Evolutionary conservation across 2,888 invertebrate genomes (phyloP), one percentile per base, ranked within the genome.

Genomic region (Pollenia angustigena): DNA sequence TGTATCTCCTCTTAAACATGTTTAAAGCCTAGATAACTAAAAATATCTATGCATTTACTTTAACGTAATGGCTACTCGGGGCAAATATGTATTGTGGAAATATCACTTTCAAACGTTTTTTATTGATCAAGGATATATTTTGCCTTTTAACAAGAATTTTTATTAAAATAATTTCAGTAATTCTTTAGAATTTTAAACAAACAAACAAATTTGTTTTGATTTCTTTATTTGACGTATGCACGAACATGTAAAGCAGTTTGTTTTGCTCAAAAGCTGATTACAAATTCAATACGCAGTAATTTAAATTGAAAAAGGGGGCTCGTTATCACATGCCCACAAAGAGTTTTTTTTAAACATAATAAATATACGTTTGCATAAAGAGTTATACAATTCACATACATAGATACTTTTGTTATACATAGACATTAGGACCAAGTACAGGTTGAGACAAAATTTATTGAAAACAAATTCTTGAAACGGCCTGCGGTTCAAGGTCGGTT

Each of bases 271-370:
- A 32, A 32, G 48, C 18, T 42, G 23, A 64, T 54, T 64, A 50
- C 14, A 52, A 54, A 50, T 76, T 50, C 48, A 42, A 62, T 64
- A 76, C 50, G 64, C 64, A 76, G 54, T 62, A 52, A 50, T 23
- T 54, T 40, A 23, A 72, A 56, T 81, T 54, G 50, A 62, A 40
- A 81, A 76, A 74, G 66, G 76, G 82, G 82, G 76, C 76, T 82
- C 68, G 82, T 82, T 50, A 71, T 54, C 69, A 12, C 16, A 54
- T 42, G 42, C 8, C 8, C 12, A 42, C 32, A 10, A 11, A 52
- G 52, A 12, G 11, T 50, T 16, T n/a, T 40, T 62, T 52, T 32
- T 23, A 6, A 32, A 32, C 32, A 32, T 32, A 32, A 32, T 32
- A 32, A 1, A 23, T 2, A 1, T 23, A 23, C 18, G 18, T 23